phyloP scores from a whole-genome alignment of 2,113 vertebrate genomes.

The Barbus barbus region DNA sequence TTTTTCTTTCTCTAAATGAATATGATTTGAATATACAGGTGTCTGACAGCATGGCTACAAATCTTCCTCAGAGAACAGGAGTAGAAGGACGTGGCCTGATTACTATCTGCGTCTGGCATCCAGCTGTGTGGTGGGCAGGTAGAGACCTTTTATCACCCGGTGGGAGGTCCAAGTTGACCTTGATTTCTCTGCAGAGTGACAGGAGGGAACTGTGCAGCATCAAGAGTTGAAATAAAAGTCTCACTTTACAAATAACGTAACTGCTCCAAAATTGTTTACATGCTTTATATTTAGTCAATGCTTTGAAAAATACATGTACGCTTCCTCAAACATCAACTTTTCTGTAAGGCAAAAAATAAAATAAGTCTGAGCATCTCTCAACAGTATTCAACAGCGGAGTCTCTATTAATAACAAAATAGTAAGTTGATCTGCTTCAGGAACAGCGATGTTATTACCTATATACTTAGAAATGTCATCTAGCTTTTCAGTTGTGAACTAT shows the following conservation, averaged over 20 bases:
- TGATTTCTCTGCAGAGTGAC: slow-evolving; percentile 48
- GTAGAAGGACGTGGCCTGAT: slow-evolving; percentile 41
- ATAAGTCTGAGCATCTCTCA: neutral
- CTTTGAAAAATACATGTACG: neutral
- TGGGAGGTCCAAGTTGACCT: slow-evolving; percentile 53
- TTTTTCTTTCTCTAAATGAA: slow-evolving; percentile 2
- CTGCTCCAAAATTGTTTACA: slow-evolving; percentile 51
- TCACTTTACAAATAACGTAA: neutral
- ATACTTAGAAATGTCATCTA: neutral
- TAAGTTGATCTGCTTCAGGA: neutral
- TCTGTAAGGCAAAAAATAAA: neutral
- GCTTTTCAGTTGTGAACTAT: neutral
- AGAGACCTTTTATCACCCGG: slow-evolving; percentile 48
- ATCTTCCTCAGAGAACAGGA: slow-evolving; percentile 21
- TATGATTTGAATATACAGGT: slow-evolving; percentile 45
- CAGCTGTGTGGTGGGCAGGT: slow-evolving; percentile 47
- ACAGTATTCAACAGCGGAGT: neutral
- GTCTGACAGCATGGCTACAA: slow-evolving; percentile 42
- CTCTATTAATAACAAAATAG: neutral
- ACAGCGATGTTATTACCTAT: neutral
- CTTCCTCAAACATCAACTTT: neutral
- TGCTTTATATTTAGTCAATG: slow-evolving; percentile 48
- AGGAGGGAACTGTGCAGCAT: slow-evolving; percentile 23
- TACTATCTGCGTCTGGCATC: slow-evolving; percentile 40
- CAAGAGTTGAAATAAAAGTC: slow-evolving; percentile 38